These are phyloP conservation scores for human (Homo sapiens) DNA, from an alignment of 2,113 vertebrate genomes.

Conservation along the genomic window DNA sequence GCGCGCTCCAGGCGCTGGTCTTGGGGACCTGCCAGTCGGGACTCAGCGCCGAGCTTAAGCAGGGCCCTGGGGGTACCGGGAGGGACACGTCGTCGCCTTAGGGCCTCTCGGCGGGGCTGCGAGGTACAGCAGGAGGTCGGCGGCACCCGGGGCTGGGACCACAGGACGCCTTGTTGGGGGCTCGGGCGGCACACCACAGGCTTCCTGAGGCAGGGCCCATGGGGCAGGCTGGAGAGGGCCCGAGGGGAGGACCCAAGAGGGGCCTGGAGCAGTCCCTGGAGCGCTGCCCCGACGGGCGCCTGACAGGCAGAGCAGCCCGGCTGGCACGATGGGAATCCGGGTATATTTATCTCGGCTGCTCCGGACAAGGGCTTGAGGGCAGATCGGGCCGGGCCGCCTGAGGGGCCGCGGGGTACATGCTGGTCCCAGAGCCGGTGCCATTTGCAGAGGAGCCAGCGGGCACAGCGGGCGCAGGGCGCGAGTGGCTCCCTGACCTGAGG, in stretches of 20 bases:
- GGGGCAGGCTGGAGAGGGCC: background rate
- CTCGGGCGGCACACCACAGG: background rate
- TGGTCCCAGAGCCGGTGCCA: conserved; percentile 42
- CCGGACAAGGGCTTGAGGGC: conserved; percentile 51
- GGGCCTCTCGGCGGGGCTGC: background rate
- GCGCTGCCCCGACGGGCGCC: conserved; percentile 54
- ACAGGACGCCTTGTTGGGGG: background rate
- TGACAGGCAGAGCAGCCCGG: background rate
- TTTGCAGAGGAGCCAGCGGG: conserved; percentile 47
- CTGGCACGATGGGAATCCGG: conserved; percentile 45
- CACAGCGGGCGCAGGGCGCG: background rate
- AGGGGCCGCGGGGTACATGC: conserved; percentile 46
- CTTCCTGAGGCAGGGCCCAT: background rate
- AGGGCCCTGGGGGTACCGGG: background rate
- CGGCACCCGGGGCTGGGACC: background rate
- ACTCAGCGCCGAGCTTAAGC: background rate
- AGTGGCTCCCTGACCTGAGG: background rate
- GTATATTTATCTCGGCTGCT: conserved; percentile 63
- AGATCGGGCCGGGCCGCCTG: conserved; percentile 34
- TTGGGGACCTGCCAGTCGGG: background rate
- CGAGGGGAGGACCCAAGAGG: background rate
- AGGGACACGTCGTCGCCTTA: background rate
- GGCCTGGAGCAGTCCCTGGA: conserved; percentile 11
- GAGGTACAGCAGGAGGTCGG: background rate
- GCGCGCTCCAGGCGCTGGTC: background rate